Conservation (phyloP, 2,797 vertebrate genomes). For the Channa striata region DNA sequence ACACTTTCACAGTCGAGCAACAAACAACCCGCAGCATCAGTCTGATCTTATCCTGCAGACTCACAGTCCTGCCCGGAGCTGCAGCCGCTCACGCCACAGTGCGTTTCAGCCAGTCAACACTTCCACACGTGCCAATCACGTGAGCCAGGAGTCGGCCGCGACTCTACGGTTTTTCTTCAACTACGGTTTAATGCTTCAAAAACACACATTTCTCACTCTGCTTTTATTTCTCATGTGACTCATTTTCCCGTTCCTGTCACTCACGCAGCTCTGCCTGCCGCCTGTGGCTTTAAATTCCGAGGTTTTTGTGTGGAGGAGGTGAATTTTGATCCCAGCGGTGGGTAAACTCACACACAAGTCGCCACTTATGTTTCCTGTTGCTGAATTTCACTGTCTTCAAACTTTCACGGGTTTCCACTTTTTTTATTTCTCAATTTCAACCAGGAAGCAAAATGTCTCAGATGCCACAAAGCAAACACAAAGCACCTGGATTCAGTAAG, state of each 20-base stretch:
- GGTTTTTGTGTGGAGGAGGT: neutral
- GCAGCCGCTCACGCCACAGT: slow-evolving; percentile 8
- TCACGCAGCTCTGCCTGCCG: neutral
- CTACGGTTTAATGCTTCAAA: neutral
- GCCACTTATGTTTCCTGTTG: neutral
- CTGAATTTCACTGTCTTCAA: neutral
- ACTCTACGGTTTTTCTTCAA: too few species aligned
- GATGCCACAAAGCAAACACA: too few species aligned
- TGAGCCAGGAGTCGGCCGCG: too few species aligned
- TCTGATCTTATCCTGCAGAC: slow-evolving; percentile 34
- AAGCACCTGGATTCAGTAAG: too few species aligned
- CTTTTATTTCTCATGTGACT: neutral
- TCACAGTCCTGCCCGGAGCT: slow-evolving; percentile 10
- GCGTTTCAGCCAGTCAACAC: neutral
- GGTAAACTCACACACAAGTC: neutral
- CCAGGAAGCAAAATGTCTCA: neutral
- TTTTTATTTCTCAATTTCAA: neutral
- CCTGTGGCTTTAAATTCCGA: neutral
- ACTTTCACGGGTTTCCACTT: neutral
- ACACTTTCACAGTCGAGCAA: neutral
- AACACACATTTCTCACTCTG: too few species aligned
- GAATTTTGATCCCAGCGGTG: neutral
- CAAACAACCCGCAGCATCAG: neutral
- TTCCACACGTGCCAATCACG: too few species aligned
- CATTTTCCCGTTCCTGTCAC: neutral